Conservation (phyloP, 2,888 invertebrate genomes). For the Acronicta psi region DNA sequence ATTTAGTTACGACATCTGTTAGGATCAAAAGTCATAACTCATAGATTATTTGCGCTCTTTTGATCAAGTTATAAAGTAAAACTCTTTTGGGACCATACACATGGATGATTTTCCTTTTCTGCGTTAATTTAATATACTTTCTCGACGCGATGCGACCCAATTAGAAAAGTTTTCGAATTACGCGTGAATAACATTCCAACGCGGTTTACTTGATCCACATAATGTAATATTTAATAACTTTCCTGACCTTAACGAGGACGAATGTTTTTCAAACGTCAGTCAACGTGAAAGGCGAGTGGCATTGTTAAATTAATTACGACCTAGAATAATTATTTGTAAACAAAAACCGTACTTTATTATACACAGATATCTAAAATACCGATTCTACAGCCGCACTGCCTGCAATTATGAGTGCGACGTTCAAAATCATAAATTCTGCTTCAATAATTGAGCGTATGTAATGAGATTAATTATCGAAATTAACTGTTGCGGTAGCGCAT, state of each 20-base stretch:
- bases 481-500: constrained; percentile 36
- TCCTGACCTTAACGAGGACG: constrained; percentile 30
- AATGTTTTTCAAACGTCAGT: constrained; percentile 37
- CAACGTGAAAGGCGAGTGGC: constrained; percentile 19
- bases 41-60: constrained; percentile 7
- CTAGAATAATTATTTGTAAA: constrained; percentile 2
- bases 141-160: constrained; percentile 61
- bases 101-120: constrained; percentile 32
- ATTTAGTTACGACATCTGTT: not conserved
- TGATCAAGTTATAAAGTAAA: constrained; percentile 25
- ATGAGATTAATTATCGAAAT: constrained; percentile 48
- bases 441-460: constrained; percentile 31
- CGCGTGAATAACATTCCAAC: constrained; percentile 40
- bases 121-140: constrained; percentile 55
- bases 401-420: constrained; percentile 6
- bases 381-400: constrained; percentile 13
- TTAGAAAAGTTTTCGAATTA: constrained; percentile 66
- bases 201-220: constrained; percentile 30
- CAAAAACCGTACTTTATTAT: constrained; percentile 6
- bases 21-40: constrained; percentile 8
- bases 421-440: constrained; percentile 32
- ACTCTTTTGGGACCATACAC: constrained; percentile 25
- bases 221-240: constrained; percentile 41
- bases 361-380: constrained; percentile 5
- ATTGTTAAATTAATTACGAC: constrained; percentile 17